Evolutionary conservation across 2,888 invertebrate genomes (phyloP).

Genomic region (Chironomus riparius): DNA sequence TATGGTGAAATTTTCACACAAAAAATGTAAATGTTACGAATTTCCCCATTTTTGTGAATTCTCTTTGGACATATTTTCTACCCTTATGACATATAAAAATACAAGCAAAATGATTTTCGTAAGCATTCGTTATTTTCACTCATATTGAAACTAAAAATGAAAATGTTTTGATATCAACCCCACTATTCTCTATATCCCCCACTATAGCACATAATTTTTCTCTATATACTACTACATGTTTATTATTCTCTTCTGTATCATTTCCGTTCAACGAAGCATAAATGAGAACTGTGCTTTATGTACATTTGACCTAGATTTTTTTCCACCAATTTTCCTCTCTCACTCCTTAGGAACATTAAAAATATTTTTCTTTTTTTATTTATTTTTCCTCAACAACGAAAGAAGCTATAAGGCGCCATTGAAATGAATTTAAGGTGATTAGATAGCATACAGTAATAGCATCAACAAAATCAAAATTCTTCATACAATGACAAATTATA

Average conservation of each 20-base stretch:
- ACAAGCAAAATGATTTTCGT: too few species aligned
- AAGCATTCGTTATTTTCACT: not conserved
- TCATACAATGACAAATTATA: not conserved
- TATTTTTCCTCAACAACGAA: not conserved
- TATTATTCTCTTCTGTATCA: not conserved
- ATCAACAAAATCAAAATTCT: not conserved
- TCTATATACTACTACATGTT: too few species aligned
- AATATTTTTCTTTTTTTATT: not conserved
- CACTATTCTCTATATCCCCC: not conserved
- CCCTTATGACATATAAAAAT: not conserved
- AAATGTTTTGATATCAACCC: not conserved
- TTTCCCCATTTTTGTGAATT: not conserved
- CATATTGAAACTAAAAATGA: not conserved
- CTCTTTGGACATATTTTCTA: not conserved
- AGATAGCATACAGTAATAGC: too few species aligned
- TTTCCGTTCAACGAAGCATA: not conserved
- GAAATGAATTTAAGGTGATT: too few species aligned
- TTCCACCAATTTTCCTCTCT: not conserved
- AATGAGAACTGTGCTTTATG: not conserved
- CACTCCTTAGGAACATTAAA: not conserved
- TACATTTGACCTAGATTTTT: constrained; percentile 21
- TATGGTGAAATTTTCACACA: not conserved
- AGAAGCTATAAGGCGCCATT: not conserved
- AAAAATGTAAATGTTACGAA: not conserved
- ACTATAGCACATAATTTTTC: too few species aligned